Evolutionary conservation across 2,113 vertebrate species (phyloP), one percentile per base, ranked within the genome.

Genomic region (Promerops cafer): DNA sequence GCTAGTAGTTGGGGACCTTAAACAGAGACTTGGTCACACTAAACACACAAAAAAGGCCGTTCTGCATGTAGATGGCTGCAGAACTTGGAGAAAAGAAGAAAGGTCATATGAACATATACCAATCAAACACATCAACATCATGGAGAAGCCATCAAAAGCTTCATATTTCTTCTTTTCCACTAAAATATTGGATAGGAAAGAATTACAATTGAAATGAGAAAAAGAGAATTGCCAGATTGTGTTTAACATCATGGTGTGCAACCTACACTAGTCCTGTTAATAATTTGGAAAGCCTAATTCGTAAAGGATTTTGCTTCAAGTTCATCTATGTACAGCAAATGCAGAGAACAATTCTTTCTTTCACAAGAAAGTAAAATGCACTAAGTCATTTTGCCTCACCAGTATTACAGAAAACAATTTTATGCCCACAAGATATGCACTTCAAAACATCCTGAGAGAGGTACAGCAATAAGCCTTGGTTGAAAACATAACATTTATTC

Each of bases 61-160:
- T 89, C 18, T 44, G 6, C 1, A 0, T 45, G 28, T 64, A 60
- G 49, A 18, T 1, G 1, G 1, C 33, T 30, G 26, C 1, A 63
- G 47, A 87, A 49, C 8, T 49, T 35, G 24, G 69, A 82, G 69
- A 24, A 71, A 64, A 76, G 35, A 74, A 63, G 19, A 57, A 89
- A 72, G 6, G 7, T 8, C 13, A 16, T 39, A 19, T 24, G 47
- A 60, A 42, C 18, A 15, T 30, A 42, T 5, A 57, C 3, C 27
- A 33, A 39, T 20, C 39, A 44, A 74, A 70, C 16, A 37, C 24
- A 77, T 6, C 35, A 47, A 12, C 8, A 26, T 17, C 12, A 49
- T 8, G 12, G 47, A 71, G 20, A 66, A 85, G 57, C 1, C 4
- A 24, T 16, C 4, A 19, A 53, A 81, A 63, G 17, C 3, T 37